Evolutionary conservation across 92 coral and sea anemone genomes (phyloP).

Genomic region (Galaxea fascicularis): DNA sequence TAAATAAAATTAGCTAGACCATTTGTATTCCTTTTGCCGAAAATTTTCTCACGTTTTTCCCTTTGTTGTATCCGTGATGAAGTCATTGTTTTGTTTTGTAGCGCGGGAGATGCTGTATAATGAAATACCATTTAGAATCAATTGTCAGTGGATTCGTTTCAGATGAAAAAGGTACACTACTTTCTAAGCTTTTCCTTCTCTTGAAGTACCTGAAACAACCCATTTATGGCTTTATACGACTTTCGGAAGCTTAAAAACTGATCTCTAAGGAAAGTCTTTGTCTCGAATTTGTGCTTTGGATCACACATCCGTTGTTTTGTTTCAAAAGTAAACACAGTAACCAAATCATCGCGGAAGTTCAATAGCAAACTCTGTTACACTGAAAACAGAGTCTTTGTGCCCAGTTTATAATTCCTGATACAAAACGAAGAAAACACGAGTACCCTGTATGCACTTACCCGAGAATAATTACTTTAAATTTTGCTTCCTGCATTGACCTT

Average conservation of each 20-base stretch:
- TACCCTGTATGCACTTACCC: neutral
- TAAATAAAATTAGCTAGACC: slow-evolving; percentile 31
- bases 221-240: neutral
- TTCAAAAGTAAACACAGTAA: slow-evolving; percentile 15
- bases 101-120: neutral
- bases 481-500: neutral
- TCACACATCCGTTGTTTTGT: slow-evolving; percentile 31
- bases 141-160: neutral
- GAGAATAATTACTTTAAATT: too few relatives aligned
- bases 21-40: slow-evolving; percentile 5
- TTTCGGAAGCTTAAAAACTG: slow-evolving; percentile 23
- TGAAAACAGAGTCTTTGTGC: neutral
- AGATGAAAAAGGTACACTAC: neutral
- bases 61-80: neutral
- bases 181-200: neutral
- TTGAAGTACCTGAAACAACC: neutral
- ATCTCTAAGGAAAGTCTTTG: slow-evolving; percentile 1
- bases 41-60: slow-evolving; percentile 16
- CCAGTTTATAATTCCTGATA: neutral
- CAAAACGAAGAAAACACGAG: neutral
- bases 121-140: neutral
- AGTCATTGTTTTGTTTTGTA: neutral
- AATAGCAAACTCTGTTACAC: slow-evolving; percentile 5
- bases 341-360: slow-evolving; percentile 7
- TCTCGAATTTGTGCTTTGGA: neutral